These are phyloP conservation scores for Condylostylus longicornis DNA, from an alignment of 1,140 invertebrate genomes.

Conservation along the genomic window DNA sequence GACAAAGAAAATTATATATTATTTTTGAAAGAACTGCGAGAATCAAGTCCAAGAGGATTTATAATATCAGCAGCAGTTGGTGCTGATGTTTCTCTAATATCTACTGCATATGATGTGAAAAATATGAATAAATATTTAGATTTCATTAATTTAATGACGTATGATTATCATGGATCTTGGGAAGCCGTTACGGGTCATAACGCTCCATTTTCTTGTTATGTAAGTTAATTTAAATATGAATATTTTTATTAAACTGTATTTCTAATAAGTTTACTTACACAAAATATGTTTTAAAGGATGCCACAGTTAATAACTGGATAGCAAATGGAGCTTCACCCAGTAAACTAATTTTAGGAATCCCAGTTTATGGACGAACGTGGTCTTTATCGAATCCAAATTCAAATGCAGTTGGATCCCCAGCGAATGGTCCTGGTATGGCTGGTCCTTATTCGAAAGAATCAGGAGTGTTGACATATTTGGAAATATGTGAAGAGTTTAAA, in stretches of 20 bases:
- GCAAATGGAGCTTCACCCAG: conserved; percentile 38
- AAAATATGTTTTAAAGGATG: conserved; percentile 35
- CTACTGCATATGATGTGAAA: conserved; percentile 43
- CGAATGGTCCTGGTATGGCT: conserved; percentile 38
- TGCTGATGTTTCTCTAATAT: conserved; percentile 36
- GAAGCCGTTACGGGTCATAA: conserved; percentile 43
- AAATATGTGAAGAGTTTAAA: conserved; percentile 38
- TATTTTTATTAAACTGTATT: conserved; percentile 28
- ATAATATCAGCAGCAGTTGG: conserved; percentile 47
- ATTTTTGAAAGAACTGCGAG: conserved; percentile 41
- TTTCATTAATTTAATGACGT: conserved; percentile 51
- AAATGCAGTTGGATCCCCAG: conserved; percentile 37
- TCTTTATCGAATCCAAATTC: conserved; percentile 34
- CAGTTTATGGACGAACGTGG: conserved; percentile 53
- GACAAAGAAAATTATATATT: conserved; percentile 36
- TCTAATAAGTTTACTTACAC: conserved; percentile 27
- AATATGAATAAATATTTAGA: conserved; percentile 38
- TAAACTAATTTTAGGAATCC: conserved; percentile 52
- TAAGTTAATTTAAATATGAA: conserved; percentile 9
- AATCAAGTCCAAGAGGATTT: conserved; percentile 35
- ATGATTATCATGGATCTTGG: conserved; percentile 54
- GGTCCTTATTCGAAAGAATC: conserved; percentile 54
- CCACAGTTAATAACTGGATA: conserved; percentile 54
- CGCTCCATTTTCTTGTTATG: conserved; percentile 37
- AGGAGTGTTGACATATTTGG: conserved; percentile 64